Conservation (phyloP, 2,113 vertebrate species). For the Aspidoscelis tigris region DNA sequence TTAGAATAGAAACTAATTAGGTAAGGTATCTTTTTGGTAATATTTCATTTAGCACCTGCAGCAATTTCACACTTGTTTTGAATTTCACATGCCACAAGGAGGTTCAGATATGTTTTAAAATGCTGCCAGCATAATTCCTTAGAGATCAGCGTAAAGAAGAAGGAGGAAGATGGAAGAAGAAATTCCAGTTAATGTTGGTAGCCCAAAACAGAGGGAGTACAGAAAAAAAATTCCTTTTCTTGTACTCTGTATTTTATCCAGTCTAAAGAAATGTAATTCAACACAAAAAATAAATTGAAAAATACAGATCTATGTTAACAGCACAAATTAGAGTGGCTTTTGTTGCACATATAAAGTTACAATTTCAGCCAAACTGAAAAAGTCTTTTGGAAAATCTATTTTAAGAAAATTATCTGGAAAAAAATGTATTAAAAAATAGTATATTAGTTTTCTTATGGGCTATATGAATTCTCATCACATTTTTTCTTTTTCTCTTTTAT, state of each 20-base stretch:
- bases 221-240: too few species aligned
- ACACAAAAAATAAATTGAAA: background rate
- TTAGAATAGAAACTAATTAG: background rate
- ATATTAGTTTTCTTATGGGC: background rate
- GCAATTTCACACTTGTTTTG: background rate
- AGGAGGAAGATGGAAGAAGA: too few species aligned
- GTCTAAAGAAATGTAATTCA: background rate
- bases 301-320: background rate
- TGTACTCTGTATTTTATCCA: too few species aligned
- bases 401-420: conserved; percentile 1
- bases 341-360: background rate
- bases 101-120: background rate
- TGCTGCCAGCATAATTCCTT: background rate
- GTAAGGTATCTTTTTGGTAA: background rate
- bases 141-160: background rate
- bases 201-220: background rate
- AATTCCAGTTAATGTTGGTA: background rate
- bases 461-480: background rate
- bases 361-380: background rate
- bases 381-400: background rate
- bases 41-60: conserved; percentile 1
- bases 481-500: background rate
- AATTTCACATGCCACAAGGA: background rate
- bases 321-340: background rate
- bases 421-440: background rate